phyloP scores from a whole-genome alignment of 2,113 vertebrate genomes.

The Casuarius casuarius region DNA sequence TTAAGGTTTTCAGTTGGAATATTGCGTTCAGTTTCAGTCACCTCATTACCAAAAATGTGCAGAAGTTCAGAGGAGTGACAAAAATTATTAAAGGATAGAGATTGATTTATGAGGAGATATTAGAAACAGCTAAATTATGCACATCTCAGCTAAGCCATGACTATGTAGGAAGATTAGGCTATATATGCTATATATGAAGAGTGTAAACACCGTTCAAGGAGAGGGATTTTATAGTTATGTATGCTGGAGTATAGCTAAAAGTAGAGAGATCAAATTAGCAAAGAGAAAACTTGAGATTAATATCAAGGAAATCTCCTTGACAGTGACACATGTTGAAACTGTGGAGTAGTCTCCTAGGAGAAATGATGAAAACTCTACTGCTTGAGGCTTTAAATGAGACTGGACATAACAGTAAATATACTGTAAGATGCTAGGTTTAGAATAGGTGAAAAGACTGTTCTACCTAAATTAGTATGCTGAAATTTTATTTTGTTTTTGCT shows the following conservation, averaged over 20 bases:
- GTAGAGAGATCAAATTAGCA: not conserved
- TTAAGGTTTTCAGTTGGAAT: not conserved
- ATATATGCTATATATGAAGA: not conserved
- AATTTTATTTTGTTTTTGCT: not conserved
- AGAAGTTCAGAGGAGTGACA: conserved; percentile 2
- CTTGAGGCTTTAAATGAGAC: not conserved
- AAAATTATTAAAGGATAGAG: not conserved
- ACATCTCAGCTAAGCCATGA: not conserved
- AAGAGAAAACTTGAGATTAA: not conserved
- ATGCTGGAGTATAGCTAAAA: not conserved
- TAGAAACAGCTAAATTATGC: not conserved
- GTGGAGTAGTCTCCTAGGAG: not conserved
- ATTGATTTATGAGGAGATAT: not conserved
- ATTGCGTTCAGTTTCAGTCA: not conserved
- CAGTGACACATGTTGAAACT: not conserved
- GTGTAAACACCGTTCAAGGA: not conserved
- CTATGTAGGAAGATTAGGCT: not conserved
- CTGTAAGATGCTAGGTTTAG: not conserved
- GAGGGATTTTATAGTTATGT: not conserved
- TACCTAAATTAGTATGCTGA: not conserved
- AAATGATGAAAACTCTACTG: not conserved
- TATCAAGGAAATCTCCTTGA: not conserved
- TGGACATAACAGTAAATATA: not conserved
- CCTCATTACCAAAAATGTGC: not conserved
- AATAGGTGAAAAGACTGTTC: not conserved